Evolutionary conservation across 2,888 invertebrate species (phyloP).

Genomic region (Conops quadrifasciatus): DNA sequence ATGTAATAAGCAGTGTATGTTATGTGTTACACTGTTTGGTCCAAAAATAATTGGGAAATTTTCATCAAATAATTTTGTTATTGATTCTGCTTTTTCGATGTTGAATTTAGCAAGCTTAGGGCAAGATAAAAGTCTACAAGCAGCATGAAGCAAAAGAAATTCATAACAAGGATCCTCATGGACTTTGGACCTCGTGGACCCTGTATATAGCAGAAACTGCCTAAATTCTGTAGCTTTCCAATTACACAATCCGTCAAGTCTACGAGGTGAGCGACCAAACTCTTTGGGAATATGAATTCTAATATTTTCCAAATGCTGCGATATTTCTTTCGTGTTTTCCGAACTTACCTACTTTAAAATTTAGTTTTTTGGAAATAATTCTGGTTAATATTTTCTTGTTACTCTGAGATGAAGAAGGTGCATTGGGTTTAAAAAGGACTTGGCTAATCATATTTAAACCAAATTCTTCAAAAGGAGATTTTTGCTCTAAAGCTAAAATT

Average conservation of each 20-base stretch:
- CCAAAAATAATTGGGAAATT: not conserved
- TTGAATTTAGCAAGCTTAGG: not conserved
- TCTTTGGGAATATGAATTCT: not conserved
- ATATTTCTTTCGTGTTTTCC: not conserved
- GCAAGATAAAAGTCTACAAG: not conserved
- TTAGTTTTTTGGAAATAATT: constrained; percentile 30
- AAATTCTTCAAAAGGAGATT: constrained; percentile 40
- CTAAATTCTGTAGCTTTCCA: constrained; percentile 25
- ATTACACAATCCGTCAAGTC: not conserved
- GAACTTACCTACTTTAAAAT: not conserved
- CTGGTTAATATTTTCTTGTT: constrained; percentile 33
- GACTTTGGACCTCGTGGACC: constrained; percentile 22
- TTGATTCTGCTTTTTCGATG: not conserved
- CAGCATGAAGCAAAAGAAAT: constrained; percentile 29
- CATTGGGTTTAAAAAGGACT: constrained; percentile 48
- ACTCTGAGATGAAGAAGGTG: constrained; percentile 46
- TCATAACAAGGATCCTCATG: constrained; percentile 32
- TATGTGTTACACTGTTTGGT: not conserved
- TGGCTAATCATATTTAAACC: constrained; percentile 45
- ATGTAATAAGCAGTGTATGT: not conserved
- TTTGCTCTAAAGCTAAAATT: too few species aligned
- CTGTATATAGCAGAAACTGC: constrained; percentile 35
- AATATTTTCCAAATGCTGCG: not conserved
- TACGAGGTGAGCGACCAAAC: not conserved
- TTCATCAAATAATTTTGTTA: not conserved